These are phyloP conservation scores for Maccullochella peelii DNA, from an alignment of 2,113 vertebrate genomes.

Conservation along the genomic window DNA sequence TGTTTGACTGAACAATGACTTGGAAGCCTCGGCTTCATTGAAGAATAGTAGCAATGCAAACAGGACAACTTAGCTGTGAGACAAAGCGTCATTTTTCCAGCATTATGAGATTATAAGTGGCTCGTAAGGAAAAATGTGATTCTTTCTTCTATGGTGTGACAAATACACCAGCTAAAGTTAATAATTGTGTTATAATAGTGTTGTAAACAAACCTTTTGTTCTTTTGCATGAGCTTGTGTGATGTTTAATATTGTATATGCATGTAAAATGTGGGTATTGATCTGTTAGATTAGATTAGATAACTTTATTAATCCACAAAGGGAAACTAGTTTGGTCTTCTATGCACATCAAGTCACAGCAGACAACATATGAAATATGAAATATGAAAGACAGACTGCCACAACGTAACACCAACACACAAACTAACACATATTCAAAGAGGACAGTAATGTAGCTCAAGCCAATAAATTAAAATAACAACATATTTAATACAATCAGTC, in stretches of 20 bases:
- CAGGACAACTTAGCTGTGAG: constrained; percentile 38
- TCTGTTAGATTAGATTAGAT: background rate
- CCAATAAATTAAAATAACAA: background rate
- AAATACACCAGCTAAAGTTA: background rate
- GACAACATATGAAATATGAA: background rate
- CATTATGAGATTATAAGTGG: constrained; percentile 45
- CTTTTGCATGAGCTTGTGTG: background rate
- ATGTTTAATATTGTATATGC: background rate
- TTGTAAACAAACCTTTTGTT: constrained; percentile 28
- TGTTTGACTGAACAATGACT: constrained; percentile 57
- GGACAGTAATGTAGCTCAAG: background rate
- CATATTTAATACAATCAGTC: background rate
- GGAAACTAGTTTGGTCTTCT: background rate
- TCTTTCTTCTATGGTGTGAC: constrained; percentile 27
- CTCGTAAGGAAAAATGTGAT: constrained; percentile 17
- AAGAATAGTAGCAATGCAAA: constrained; percentile 36
- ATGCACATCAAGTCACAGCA: background rate
- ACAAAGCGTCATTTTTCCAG: constrained; percentile 47
- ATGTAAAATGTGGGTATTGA: background rate
- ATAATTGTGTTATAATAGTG: constrained; percentile 16
- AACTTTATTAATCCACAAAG: background rate
- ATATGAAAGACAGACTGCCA: background rate
- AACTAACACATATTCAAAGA: background rate
- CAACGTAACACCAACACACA: background rate
- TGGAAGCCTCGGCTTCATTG: constrained; percentile 31